Base-by-base conservation (phyloP, 2,797 vertebrate genomes). In the Garrulus glandarius region DNA sequence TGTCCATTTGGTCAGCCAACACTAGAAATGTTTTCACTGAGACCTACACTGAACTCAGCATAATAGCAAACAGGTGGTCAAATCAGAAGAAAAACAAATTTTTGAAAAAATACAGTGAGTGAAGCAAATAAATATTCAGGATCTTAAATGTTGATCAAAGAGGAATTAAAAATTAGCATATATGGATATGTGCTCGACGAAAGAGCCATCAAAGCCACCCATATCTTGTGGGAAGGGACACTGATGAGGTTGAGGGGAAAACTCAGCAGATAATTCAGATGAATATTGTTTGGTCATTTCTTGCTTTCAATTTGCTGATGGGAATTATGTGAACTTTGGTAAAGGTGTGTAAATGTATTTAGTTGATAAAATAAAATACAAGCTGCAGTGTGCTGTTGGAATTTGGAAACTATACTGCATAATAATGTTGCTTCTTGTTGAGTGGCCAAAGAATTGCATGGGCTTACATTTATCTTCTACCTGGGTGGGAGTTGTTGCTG, bases 1-100 rank as follows among this genome's bases (percentile, higher is more conserved):
- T 72, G 85, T 92, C 87, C 92, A 92, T 91, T 96, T 96, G 87
- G 92, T 94, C 91, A 96, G 95, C 89, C 95, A 97, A 89, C 91
- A 96, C 79, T 78, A 96, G 89, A 96, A 94, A 94, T 95, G 64
- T 92, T 96, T 96, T 94, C 1, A 3, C 44, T 94, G 81, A 93
- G 95, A 95, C 87, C 95, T 96, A 50, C 78, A 26, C 68, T 84
- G 92, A 96, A 93, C 82, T 94, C 75, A 61, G 65, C 39, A 49
- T 92, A 94, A 96, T 89, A 87, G 82, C 93, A 96, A 96, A 85
- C 93, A 96, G 87, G 91, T 96, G 94, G 68, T 84, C 68, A 93
- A 68, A 93, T 75, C 75, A 85, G 64, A 71, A 92, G 84, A 64
- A 91, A 95, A 96, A 92, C 59, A 86, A 85, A 27, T 57, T 83